These are phyloP conservation scores for Gisinianus flammeolus DNA, from an alignment of 2,888 invertebrate genomes.

Conservation along the genomic window DNA sequence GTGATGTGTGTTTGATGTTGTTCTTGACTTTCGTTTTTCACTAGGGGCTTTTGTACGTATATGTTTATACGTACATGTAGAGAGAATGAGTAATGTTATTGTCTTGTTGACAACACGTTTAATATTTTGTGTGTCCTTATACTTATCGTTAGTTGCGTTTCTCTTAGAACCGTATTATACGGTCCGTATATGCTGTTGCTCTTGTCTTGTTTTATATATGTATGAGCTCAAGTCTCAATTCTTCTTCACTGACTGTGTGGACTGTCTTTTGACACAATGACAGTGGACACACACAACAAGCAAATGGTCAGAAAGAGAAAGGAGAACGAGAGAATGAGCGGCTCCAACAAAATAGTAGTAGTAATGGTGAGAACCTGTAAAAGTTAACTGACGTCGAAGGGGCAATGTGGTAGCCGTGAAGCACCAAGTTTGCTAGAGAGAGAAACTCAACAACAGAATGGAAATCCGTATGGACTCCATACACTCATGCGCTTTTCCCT, in stretches of 20 bases:
- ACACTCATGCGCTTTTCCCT: not conserved
- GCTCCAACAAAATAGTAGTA: not conserved
- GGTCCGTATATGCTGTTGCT: too few species aligned
- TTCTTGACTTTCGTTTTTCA: not conserved
- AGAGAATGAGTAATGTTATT: not conserved
- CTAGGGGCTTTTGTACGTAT: not conserved
- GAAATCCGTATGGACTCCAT: not conserved
- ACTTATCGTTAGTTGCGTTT: too few species aligned
- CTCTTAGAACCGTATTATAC: too few species aligned
- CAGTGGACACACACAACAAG: not conserved
- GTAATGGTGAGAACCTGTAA: not conserved
- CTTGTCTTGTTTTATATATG: too few species aligned
- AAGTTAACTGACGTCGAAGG: not conserved
- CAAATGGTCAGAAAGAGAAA: not conserved
- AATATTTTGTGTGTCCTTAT: too few species aligned
- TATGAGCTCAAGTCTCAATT: too few species aligned
- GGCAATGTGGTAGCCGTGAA: not conserved
- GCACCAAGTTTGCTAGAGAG: not conserved
- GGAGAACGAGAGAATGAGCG: not conserved
- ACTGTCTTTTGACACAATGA: too few species aligned
- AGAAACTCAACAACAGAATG: not conserved
- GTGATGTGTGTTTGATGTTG: not conserved
- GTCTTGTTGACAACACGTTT: too few species aligned
- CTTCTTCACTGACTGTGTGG: too few species aligned
- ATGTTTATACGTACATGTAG: not conserved